A percentile compares a stretch with the other conserved stretches of the same genome.
Conservation (phyloP, 2,113 vertebrate species). For the Cochlearius cochlearius region DNA sequence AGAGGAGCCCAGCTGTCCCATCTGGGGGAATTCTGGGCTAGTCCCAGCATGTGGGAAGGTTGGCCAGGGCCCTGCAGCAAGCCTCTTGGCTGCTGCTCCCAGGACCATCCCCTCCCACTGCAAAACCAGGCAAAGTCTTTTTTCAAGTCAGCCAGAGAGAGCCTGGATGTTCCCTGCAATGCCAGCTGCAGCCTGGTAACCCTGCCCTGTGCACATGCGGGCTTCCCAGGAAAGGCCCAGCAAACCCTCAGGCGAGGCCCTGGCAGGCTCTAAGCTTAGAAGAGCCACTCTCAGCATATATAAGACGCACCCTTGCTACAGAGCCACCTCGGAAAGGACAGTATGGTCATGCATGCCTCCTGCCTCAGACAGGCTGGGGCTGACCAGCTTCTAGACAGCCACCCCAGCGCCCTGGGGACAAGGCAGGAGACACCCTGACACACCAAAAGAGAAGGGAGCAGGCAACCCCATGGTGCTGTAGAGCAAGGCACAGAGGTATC, state of each 20-base stretch:
- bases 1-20: not conserved
- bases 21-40: not conserved
- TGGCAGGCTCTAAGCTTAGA: not conserved
- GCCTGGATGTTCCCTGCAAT: not conserved
- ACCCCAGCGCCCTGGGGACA: not conserved
- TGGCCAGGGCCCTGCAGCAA: not conserved
- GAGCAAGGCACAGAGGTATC: not conserved
- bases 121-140: not conserved
- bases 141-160: not conserved
- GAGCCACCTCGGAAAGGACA: not conserved
- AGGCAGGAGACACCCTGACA: not conserved
- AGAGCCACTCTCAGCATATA: not conserved
- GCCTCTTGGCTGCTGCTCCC: not conserved
- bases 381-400: not conserved
- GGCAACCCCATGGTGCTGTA: not conserved
- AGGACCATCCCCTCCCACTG: not conserved
- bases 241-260: not conserved
- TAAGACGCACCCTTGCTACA: not conserved
- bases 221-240: not conserved
- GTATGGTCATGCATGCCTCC: not conserved
- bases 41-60: not conserved
- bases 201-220: not conserved
- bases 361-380: not conserved
- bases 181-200: not conserved
- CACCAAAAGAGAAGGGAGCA: not conserved